Conservation (phyloP, 2,113 vertebrate genomes). For the Varanus salvator region DNA sequence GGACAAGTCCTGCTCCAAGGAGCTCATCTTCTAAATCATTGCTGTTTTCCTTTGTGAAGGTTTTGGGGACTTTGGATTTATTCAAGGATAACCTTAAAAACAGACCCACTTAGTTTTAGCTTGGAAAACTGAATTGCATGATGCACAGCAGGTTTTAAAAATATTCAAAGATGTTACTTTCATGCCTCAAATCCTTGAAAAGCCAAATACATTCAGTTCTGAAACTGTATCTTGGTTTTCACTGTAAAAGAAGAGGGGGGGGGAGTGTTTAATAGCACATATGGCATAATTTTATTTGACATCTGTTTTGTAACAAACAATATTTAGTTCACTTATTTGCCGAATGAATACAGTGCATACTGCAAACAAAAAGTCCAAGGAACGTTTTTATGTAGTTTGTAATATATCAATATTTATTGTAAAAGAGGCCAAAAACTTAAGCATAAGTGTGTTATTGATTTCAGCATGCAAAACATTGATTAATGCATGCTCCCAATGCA, state of each 20-base stretch:
- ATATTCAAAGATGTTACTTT: slow-evolving; percentile 76
- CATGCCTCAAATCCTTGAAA: slow-evolving; percentile 79
- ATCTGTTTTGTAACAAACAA: slow-evolving; percentile 91
- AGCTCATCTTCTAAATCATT: slow-evolving; percentile 10
- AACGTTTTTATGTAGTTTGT: slow-evolving; percentile 80
- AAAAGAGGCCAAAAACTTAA: slow-evolving; percentile 82
- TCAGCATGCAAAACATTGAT: slow-evolving; percentile 83
- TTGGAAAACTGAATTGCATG: slow-evolving; percentile 66
- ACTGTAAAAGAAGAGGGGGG: slow-evolving; percentile 71
- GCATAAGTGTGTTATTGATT: slow-evolving; percentile 83
- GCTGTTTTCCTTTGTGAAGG: neutral
- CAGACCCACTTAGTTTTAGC: slow-evolving; percentile 32
- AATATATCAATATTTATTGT: slow-evolving; percentile 85
- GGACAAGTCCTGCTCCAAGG: neutral
- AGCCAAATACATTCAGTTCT: slow-evolving; percentile 77
- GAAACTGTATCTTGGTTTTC: slow-evolving; percentile 80
- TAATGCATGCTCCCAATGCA: slow-evolving; percentile 87
- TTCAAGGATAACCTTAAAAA: slow-evolving; percentile 60
- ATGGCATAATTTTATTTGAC: slow-evolving; percentile 90
- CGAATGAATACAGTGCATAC: slow-evolving; percentile 84
- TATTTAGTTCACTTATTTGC: slow-evolving; percentile 90
- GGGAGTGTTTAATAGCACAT: slow-evolving; percentile 88
- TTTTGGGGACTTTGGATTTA: slow-evolving; percentile 39
- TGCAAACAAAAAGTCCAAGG: slow-evolving; percentile 86
- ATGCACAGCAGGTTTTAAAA: slow-evolving; percentile 75